A percentile compares a stretch with the other conserved stretches of the same genome.
These are phyloP conservation scores for Xenopus borealis DNA, from an alignment of 2,113 vertebrate species.

Conservation along the genomic window DNA sequence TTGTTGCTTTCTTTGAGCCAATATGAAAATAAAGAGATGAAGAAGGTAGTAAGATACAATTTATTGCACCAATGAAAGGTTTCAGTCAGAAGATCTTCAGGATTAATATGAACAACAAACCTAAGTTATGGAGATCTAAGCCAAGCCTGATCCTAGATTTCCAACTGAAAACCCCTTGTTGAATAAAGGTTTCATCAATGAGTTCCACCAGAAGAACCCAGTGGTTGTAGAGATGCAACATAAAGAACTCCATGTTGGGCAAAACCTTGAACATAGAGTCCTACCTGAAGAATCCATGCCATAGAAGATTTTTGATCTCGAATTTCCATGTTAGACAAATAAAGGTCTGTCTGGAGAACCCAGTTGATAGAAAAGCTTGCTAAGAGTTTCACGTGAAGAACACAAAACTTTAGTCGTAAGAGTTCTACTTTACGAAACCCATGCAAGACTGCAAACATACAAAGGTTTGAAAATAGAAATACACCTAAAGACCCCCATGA, in stretches of 20 bases:
- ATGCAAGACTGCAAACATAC: neutral
- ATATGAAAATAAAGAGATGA: conserved; percentile 1
- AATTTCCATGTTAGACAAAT: no score
- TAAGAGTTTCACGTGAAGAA: neutral
- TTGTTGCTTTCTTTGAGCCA: neutral
- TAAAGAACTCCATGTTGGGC: no score
- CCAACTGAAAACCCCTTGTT: neutral
- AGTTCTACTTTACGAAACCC: neutral
- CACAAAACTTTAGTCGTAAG: neutral
- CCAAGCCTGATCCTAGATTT: neutral
- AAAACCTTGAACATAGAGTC: neutral
- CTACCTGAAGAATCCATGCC: neutral
- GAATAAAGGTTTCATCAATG: neutral
- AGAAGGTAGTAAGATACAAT: neutral
- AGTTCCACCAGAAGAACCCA: neutral
- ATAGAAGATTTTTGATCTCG: no score
- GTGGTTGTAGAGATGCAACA: no score
- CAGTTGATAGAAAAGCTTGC: neutral
- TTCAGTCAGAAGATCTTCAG: neutral
- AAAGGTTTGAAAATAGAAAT: neutral
- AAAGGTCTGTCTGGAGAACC: no score
- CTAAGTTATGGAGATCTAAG: no score
- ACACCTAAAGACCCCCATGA: neutral
- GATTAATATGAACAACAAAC: no score
- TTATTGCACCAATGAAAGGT: neutral